Conservation (phyloP, 2,888 invertebrate genomes). For the Crematogaster levior region DNA sequence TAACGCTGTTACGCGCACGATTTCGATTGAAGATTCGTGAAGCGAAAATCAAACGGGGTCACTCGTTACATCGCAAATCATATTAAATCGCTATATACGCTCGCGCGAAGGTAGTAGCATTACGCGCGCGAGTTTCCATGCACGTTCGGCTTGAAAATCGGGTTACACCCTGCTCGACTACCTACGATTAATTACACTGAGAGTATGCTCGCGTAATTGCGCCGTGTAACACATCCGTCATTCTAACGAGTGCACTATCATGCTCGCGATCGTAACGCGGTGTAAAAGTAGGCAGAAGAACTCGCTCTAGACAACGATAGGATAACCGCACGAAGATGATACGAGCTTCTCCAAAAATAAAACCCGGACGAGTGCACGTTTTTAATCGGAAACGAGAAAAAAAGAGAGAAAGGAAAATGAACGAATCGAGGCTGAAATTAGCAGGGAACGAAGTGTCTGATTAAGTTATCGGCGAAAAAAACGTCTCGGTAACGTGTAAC, state of each 20-base stretch:
- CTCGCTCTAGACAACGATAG: background rate
- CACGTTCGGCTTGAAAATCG: conserved; percentile 27
- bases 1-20: background rate
- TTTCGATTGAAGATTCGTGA: background rate
- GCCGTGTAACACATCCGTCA: conserved; percentile 35
- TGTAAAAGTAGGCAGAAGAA: background rate
- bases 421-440: background rate
- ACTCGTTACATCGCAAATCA: conserved; percentile 12
- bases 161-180: conserved; percentile 33
- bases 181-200: conserved; percentile 42
- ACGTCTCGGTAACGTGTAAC: background rate
- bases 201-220: conserved; percentile 33
- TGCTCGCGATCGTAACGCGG: background rate
- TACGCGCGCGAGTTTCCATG: background rate
- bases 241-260: conserved; percentile 12
- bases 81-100: conserved; percentile 29
- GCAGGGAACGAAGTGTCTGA: background rate
- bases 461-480: conserved; percentile 3
- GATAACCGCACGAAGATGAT: background rate
- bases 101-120: background rate
- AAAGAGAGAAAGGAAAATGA: background rate
- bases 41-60: conserved; percentile 37
- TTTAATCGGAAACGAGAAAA: background rate
- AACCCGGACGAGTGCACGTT: background rate
- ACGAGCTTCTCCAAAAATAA: too few relatives aligned